Conservation (phyloP, 2,797 vertebrate genomes). For the Pteronotus mesoamericanus region DNA sequence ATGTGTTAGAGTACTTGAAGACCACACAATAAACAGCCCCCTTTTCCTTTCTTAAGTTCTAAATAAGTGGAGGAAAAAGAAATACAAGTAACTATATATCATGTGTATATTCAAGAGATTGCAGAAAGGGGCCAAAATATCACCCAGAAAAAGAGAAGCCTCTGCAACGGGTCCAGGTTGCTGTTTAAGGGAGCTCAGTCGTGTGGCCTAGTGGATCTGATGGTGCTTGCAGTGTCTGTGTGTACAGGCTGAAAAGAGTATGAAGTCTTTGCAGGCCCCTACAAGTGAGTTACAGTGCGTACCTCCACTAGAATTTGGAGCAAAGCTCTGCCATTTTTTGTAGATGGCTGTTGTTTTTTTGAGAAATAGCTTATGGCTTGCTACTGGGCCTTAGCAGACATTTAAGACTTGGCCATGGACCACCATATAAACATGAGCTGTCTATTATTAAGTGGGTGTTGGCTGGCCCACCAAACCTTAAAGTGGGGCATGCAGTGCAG, state of each 20-base stretch:
- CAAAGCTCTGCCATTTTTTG: neutral
- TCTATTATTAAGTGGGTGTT: neutral
- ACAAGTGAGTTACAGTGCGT: neutral
- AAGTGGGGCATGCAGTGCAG: neutral
- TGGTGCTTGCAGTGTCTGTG: neutral
- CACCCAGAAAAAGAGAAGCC: neutral
- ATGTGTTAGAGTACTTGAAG: neutral
- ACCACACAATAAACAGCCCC: neutral
- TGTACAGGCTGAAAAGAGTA: neutral
- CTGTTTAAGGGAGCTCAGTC: neutral
- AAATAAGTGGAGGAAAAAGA: neutral
- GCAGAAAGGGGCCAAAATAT: neutral
- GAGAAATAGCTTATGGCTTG: neutral
- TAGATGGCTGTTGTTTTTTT: neutral
- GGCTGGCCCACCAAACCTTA: too few species aligned
- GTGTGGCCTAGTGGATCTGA: neutral
- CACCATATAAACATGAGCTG: neutral
- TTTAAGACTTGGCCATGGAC: neutral
- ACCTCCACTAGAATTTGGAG: neutral
- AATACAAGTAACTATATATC: neutral
- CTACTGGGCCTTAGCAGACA: neutral
- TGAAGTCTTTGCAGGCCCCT: neutral
- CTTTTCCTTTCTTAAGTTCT: neutral
- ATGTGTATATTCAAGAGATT: neutral
- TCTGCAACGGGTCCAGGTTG: neutral